Evolutionary conservation across 1,140 invertebrate genomes (phyloP).

Genomic region (Drosophila tani): DNA sequence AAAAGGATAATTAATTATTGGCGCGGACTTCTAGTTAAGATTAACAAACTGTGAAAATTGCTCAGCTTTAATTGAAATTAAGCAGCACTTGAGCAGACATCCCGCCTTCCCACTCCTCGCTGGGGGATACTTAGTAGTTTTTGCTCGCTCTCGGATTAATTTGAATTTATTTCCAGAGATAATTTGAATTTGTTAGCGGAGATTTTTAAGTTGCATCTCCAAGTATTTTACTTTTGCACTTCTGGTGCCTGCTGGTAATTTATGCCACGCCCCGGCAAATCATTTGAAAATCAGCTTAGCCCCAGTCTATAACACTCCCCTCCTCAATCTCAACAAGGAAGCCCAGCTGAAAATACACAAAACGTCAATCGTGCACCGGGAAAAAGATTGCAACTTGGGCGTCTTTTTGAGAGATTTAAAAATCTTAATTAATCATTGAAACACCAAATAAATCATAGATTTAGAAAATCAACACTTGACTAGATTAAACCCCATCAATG

Average conservation of each 20-base stretch:
- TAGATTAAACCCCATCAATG: no score
- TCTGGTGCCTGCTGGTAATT: constrained; percentile 29
- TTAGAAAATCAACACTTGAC: no score
- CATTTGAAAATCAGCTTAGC: constrained; percentile 61
- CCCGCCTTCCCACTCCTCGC: neutral
- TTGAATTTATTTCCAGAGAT: constrained; percentile 52
- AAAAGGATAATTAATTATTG: constrained; percentile 68
- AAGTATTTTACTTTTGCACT: constrained; percentile 45
- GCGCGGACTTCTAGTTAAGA: constrained; percentile 66
- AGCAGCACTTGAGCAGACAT: constrained; percentile 53
- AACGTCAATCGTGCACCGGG: constrained; percentile 13
- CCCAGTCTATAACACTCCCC: constrained; percentile 32
- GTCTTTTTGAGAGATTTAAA: no score
- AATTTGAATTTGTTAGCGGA: constrained; percentile 62
- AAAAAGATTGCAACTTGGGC: no score
- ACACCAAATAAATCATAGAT: no score
- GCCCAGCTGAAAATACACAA: constrained; percentile 3
- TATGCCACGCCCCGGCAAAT: constrained; percentile 48
- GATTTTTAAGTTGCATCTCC: constrained; percentile 55
- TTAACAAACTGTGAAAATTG: constrained; percentile 71
- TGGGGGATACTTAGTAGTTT: constrained; percentile 49
- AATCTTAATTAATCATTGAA: no score
- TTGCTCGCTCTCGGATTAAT: constrained; percentile 49
- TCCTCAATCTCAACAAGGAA: constrained; percentile 37
- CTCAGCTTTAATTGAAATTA: constrained; percentile 69